Evolutionary conservation across 53 echinoderm and acorn worm species (phyloP).

Genomic region (Stichopus horrens): DNA sequence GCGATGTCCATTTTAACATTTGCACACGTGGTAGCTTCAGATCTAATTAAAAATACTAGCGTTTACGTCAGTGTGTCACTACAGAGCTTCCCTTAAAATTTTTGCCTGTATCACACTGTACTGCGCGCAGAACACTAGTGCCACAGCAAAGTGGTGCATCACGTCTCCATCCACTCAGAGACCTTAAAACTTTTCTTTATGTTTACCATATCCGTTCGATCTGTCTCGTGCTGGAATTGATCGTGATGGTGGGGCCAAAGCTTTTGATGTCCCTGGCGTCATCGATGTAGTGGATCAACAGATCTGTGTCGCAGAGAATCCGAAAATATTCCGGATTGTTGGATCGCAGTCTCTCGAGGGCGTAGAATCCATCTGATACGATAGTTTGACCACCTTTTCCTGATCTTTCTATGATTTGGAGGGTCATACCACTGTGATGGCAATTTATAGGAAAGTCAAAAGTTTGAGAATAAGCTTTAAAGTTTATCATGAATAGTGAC

Average conservation of each 20-base stretch:
- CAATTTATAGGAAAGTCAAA: background rate
- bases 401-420: constrained; percentile 64
- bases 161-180: too few relatives aligned
- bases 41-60: too few relatives aligned
- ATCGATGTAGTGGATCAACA: constrained; percentile 61
- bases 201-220: constrained; percentile 69
- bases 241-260: constrained; percentile 44
- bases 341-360: constrained; percentile 57
- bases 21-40: too few relatives aligned
- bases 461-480: too few relatives aligned
- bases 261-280: constrained; percentile 41
- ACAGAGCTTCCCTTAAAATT: too few relatives aligned
- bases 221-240: constrained; percentile 59
- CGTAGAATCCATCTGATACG: constrained; percentile 83
- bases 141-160: too few relatives aligned
- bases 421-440: background rate
- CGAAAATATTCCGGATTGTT: constrained; percentile 73
- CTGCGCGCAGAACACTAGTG: too few relatives aligned
- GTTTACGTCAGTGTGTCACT: too few relatives aligned
- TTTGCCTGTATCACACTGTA: too few relatives aligned
- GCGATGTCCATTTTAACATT: too few relatives aligned
- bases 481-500: too few relatives aligned
- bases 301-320: constrained; percentile 54
- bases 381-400: constrained; percentile 75
- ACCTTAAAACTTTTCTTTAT: too few relatives aligned